phyloP scores from a whole-genome alignment of 2,797 vertebrate genomes.

The Nothura maculosa region DNA sequence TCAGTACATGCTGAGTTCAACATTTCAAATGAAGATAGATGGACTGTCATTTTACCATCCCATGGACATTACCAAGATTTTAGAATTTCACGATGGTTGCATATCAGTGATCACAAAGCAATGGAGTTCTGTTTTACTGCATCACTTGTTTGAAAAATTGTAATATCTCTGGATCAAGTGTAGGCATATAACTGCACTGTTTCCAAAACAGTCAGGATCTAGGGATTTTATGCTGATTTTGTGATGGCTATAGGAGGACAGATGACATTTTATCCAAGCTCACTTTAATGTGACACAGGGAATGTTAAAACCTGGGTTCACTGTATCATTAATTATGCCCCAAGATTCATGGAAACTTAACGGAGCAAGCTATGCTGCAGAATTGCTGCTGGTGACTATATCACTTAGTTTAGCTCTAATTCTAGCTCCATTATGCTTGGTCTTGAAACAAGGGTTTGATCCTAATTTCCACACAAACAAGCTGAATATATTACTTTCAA shows the following conservation, averaged over 20 bases:
- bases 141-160: background rate
- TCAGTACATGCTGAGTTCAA: background rate
- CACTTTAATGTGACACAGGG: background rate
- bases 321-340: background rate
- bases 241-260: background rate
- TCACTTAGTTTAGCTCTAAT: background rate
- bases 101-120: background rate
- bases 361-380: background rate
- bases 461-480: background rate
- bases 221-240: background rate
- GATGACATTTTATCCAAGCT: background rate
- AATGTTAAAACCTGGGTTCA: slow-evolving; percentile 8
- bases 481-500: background rate
- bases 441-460: background rate
- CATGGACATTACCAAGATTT: background rate
- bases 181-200: background rate
- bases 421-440: background rate
- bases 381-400: background rate
- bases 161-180: background rate
- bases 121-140: background rate
- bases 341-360: background rate
- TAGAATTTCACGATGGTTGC: background rate
- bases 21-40: background rate
- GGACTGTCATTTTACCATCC: background rate
- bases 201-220: background rate